These are phyloP conservation scores for Empidonax traillii DNA, from an alignment of 2,113 vertebrate species.

Conservation along the genomic window DNA sequence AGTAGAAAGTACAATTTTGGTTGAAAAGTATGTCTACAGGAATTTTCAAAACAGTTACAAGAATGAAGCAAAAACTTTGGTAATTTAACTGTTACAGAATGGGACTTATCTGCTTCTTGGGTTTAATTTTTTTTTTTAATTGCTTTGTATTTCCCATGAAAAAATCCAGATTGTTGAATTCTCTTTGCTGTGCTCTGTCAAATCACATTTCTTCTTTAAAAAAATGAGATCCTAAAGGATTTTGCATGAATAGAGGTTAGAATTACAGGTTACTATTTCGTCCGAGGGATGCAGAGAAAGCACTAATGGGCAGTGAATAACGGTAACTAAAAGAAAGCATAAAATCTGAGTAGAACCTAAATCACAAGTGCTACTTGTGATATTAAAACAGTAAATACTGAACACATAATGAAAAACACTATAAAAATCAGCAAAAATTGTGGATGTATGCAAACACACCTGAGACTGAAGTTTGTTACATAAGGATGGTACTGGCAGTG, in stretches of 20 bases:
- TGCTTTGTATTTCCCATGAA: neutral
- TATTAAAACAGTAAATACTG: neutral
- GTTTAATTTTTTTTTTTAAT: neutral
- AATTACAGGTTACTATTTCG: neutral
- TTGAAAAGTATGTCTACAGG: neutral
- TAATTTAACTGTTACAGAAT: neutral
- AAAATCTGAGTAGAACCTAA: neutral
- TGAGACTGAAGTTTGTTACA: neutral
- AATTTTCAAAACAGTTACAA: neutral
- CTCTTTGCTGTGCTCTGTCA: neutral
- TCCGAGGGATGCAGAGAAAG: neutral
- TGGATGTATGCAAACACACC: neutral
- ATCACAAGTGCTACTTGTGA: neutral
- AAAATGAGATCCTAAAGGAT: neutral
- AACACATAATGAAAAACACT: neutral
- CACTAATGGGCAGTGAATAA: neutral
- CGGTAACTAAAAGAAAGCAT: neutral
- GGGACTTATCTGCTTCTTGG: fast-evolving
- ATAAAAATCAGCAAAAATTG: neutral
- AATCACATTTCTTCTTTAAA: neutral
- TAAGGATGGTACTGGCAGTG: neutral
- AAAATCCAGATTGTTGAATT: neutral
- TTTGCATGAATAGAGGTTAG: neutral
- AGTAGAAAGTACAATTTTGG: neutral
- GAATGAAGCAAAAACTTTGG: neutral